Conservation (phyloP, 2,113 vertebrate genomes). For the Hypocryptadius cinnamomeus region DNA sequence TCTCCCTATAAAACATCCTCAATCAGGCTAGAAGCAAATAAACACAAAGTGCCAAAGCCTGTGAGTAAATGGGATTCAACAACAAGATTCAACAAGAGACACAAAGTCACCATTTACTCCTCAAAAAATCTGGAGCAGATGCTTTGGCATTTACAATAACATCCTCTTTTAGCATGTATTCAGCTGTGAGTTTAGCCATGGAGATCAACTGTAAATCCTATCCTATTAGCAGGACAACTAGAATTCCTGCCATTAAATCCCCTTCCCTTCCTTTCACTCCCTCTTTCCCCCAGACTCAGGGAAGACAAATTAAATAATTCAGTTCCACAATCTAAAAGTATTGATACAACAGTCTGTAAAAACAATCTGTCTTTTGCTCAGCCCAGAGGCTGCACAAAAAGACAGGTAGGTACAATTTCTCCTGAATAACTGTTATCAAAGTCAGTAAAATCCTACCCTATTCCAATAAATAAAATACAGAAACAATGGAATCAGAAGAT, state of each 20-base stretch:
- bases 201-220: neutral
- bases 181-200: neutral
- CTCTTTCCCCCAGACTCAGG: neutral
- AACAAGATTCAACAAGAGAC: neutral
- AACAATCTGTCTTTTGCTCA: neutral
- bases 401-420: neutral
- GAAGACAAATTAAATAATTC: neutral
- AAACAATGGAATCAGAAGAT: neutral
- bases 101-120: constrained; percentile 33
- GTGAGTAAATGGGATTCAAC: neutral
- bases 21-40: neutral
- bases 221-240: neutral
- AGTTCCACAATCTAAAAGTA: neutral
- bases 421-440: neutral
- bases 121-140: constrained; percentile 7
- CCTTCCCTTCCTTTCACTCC: neutral
- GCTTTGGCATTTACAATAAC: neutral
- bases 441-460: neutral
- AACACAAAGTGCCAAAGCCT: neutral
- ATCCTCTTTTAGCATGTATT: neutral
- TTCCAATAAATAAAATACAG: neutral
- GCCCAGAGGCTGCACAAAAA: neutral
- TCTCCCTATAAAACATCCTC: neutral
- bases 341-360: neutral
- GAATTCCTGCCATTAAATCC: neutral